Conservation (phyloP, 2,113 vertebrate genomes). For the Pandion haliaetus region DNA sequence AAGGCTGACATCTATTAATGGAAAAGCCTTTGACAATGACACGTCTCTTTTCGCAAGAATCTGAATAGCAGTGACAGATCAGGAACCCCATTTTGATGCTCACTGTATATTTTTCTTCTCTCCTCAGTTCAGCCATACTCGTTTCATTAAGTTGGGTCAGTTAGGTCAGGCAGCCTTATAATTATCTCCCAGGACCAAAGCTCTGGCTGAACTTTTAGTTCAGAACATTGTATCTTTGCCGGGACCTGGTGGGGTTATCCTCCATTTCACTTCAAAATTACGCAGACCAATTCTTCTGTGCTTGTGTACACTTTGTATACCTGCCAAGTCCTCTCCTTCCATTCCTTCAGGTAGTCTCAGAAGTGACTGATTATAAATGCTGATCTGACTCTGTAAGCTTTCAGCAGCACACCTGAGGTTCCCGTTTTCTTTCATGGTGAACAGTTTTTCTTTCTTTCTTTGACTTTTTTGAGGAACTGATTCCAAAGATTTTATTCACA, state of each 20-base stretch:
- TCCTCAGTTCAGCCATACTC: conserved; percentile 18
- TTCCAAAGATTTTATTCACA: conserved; percentile 70
- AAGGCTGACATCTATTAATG: conserved; percentile 37
- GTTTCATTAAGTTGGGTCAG: conserved; percentile 18
- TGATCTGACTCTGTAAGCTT: conserved; percentile 55
- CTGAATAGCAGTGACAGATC: conserved; percentile 48
- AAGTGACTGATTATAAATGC: conserved; percentile 64
- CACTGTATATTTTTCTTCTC: conserved; percentile 40
- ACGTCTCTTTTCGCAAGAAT: not conserved
- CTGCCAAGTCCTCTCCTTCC: conserved; percentile 47
- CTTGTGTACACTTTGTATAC: conserved; percentile 48
- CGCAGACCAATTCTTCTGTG: not conserved
- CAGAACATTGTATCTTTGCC: conserved; percentile 16
- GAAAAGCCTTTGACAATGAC: conserved; percentile 37
- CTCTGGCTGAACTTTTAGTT: conserved; percentile 46
- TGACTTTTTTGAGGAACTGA: conserved; percentile 59
- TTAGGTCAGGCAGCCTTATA: conserved; percentile 41
- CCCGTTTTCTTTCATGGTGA: conserved; percentile 53
- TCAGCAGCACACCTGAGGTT: conserved; percentile 62
- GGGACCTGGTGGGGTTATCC: not conserved
- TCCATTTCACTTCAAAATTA: conserved; percentile 19
- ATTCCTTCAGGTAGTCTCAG: conserved; percentile 60
- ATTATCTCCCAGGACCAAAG: conserved; percentile 54
- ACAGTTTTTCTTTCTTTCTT: conserved; percentile 65
- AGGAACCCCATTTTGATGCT: conserved; percentile 48